Evolutionary conservation across 2,797 vertebrate genomes (phyloP).

Genomic region (Craterocephalus amniculus): DNA sequence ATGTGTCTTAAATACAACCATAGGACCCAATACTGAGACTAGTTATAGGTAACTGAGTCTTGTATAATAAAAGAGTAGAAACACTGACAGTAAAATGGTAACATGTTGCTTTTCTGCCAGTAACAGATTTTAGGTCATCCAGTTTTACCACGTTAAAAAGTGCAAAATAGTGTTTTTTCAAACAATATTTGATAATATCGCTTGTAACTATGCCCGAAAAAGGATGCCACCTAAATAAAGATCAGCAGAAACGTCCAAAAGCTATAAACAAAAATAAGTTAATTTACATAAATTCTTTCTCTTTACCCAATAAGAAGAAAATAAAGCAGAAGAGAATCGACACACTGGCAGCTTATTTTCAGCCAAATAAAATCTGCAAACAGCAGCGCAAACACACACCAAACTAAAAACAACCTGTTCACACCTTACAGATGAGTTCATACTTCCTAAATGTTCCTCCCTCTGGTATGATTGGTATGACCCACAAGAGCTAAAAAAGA

Average conservation of each 20-base stretch:
- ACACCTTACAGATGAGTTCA: too few species aligned
- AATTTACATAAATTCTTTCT: not conserved
- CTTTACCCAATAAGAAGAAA: not conserved
- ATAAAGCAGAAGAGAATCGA: not conserved
- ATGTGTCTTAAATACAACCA: conserved; percentile 11
- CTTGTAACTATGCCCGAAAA: not conserved
- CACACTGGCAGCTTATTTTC: not conserved
- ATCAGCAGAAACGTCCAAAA: not conserved
- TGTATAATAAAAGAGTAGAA: not conserved
- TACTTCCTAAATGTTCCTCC: not conserved
- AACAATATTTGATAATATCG: not conserved
- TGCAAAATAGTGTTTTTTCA: conserved; percentile 7
- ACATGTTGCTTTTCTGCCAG: not conserved
- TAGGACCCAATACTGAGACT: conserved; percentile 2
- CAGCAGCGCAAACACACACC: not conserved
- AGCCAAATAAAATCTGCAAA: not conserved
- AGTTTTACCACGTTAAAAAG: not conserved
- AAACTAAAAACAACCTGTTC: not conserved
- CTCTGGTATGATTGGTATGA: not conserved
- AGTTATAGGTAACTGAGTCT: not conserved
- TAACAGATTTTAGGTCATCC: conserved; percentile 1
- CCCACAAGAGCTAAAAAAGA: not conserved
- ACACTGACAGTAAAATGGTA: not conserved
- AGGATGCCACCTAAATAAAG: conserved; percentile 7
- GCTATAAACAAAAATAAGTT: conserved; percentile 4